These are phyloP conservation scores for Microcebus murinus DNA, from an alignment of 2,113 vertebrate genomes.

Conservation along the genomic window DNA sequence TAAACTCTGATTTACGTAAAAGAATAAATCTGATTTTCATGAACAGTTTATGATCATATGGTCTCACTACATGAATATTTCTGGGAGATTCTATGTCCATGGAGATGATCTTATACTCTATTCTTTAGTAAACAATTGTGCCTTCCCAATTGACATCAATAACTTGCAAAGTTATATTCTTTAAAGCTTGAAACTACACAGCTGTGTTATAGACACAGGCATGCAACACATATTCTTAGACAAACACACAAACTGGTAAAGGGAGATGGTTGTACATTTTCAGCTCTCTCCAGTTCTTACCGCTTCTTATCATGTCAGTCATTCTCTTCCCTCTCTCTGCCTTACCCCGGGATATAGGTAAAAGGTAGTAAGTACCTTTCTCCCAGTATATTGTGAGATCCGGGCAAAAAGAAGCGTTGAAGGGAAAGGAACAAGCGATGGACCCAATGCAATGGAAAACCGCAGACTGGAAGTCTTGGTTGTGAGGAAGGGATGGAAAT, in stretches of 20 bases:
- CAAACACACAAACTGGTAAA: background rate
- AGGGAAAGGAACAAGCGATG: background rate
- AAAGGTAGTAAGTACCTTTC: background rate
- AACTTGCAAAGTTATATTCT: background rate
- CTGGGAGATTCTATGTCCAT: background rate
- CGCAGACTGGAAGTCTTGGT: background rate
- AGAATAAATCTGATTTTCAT: background rate
- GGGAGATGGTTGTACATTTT: background rate
- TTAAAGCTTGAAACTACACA: background rate
- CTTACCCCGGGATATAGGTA: background rate
- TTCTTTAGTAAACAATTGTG: background rate
- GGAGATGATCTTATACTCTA: background rate
- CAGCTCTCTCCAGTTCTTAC: background rate
- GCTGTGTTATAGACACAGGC: accelerated
- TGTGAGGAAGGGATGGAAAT: background rate
- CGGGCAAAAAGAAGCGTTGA: background rate
- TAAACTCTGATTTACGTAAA: background rate
- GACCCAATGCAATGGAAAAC: background rate
- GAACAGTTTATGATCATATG: background rate
- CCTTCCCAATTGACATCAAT: background rate
- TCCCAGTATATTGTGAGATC: background rate
- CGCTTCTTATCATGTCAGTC: background rate
- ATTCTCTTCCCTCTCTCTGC: background rate
- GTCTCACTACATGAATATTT: background rate
- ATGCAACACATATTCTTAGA: background rate